Conservation (phyloP, 2,113 vertebrate species). For the Rhegmatorhina hoffmannsi region DNA sequence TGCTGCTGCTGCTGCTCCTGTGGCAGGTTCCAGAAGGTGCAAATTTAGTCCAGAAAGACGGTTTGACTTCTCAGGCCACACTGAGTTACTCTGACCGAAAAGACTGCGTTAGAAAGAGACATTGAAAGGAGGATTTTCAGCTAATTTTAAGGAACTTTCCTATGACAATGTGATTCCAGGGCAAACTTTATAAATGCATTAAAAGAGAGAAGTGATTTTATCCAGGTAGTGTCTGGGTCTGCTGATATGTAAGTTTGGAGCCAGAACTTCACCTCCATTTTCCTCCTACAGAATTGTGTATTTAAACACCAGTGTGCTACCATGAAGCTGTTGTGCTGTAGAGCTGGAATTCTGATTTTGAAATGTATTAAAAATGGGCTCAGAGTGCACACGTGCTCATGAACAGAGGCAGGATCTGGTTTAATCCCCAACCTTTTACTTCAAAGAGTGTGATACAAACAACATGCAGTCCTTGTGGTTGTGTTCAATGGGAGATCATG, state of each 20-base stretch:
- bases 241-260: too few relatives aligned
- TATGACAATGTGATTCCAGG: not conserved
- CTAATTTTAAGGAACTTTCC: not conserved
- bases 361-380: not conserved
- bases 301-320: not conserved
- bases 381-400: not conserved
- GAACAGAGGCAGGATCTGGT: not conserved
- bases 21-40: not conserved
- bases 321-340: fast-evolving
- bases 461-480: not conserved
- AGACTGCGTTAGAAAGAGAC: not conserved
- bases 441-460: not conserved
- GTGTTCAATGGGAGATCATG: not conserved
- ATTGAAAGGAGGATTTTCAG: not conserved
- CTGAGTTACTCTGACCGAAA: not conserved
- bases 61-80: not conserved
- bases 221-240: not conserved
- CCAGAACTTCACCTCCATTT: not conserved
- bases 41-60: not conserved
- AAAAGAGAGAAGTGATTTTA: not conserved
- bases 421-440: not conserved
- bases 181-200: not conserved
- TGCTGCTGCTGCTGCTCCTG: too few relatives aligned
- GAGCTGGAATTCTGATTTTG: not conserved
- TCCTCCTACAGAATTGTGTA: not conserved